Percentiles rank a stretch among this genome's conserved stretches.
These are phyloP conservation scores for Habroteleia sp. DNA, from an alignment of 2,888 invertebrate species.

Conservation along the genomic window DNA sequence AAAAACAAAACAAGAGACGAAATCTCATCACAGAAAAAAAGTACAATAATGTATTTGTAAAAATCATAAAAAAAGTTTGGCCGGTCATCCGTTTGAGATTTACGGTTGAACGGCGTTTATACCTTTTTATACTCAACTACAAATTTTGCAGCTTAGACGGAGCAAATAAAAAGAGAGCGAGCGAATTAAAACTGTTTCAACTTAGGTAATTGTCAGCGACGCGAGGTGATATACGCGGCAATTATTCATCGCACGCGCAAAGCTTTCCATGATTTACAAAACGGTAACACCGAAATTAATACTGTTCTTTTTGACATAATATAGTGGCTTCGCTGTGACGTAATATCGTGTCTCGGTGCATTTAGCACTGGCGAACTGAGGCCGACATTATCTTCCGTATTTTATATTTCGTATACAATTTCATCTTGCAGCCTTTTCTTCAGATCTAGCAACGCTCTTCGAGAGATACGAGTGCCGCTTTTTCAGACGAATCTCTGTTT, in stretches of 20 bases:
- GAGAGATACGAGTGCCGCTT: conserved; percentile 39
- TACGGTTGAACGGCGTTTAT: background rate
- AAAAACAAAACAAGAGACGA: too few relatives aligned
- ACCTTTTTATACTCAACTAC: conserved; percentile 9
- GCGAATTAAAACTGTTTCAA: conserved; percentile 57
- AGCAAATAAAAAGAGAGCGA: conserved; percentile 10
- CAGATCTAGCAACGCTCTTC: conserved; percentile 34
- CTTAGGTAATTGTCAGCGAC: conserved; percentile 58
- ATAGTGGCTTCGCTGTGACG: conserved; percentile 50
- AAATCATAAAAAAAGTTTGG: conserved; percentile 11
- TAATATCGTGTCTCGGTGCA: conserved; percentile 43
- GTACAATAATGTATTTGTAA: conserved; percentile 6
- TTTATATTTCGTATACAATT: conserved; percentile 44
- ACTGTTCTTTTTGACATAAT: conserved; percentile 56
- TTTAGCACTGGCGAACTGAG: conserved; percentile 42
- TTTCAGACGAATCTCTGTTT: conserved; percentile 63
- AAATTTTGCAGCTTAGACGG: conserved; percentile 33
- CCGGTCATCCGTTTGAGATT: conserved; percentile 28
- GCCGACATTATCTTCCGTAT: conserved; percentile 55
- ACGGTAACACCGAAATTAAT: conserved; percentile 56
- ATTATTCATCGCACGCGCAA: conserved; percentile 49
- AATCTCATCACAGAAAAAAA: background rate
- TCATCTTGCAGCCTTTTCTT: conserved; percentile 16
- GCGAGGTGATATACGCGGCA: conserved; percentile 48
- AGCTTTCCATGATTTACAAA: conserved; percentile 57